Percentiles rank a stretch among this genome's conserved stretches.
Evolutionary conservation across 2,888 invertebrate species (phyloP).

Genomic region (Microctonus aethiopoides): DNA sequence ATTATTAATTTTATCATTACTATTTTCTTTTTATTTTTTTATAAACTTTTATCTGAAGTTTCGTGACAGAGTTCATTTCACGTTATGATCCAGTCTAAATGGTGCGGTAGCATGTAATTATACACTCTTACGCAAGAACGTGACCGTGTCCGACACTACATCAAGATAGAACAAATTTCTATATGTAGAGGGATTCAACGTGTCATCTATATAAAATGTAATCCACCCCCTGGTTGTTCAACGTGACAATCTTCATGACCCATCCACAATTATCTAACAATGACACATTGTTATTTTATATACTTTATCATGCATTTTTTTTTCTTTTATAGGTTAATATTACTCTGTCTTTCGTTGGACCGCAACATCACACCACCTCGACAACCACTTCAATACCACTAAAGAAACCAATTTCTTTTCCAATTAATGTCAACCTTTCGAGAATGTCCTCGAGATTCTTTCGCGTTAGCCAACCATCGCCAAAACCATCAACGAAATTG

Average conservation of each 20-base stretch:
- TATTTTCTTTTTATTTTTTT: background rate
- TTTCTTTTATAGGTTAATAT: conserved; percentile 60
- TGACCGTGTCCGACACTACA: conserved; percentile 20
- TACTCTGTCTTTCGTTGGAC: conserved; percentile 56
- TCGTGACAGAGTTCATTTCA: conserved; percentile 28
- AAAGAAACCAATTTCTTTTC: conserved; percentile 52
- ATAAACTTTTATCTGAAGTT: background rate
- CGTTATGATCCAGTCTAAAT: conserved; percentile 8
- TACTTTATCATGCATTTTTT: background rate
- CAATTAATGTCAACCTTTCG: conserved; percentile 47
- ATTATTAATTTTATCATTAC: background rate
- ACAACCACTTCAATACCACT: conserved; percentile 48
- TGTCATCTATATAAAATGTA: conserved; percentile 13
- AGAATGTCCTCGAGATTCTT: conserved; percentile 50
- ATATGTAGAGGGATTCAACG: conserved; percentile 12
- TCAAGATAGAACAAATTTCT: conserved; percentile 15
- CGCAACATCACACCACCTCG: conserved; percentile 54
- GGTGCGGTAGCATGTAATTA: conserved; percentile 30
- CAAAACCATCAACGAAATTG: conserved; percentile 44
- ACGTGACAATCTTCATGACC: conserved; percentile 3
- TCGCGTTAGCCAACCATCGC: conserved; percentile 55
- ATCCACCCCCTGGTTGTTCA: background rate
- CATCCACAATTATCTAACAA: background rate
- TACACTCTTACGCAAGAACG: conserved; percentile 20
- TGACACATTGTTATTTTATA: background rate